Evolutionary conservation across 2,888 invertebrate genomes (phyloP).

Genomic region (Xestia c-nigrum): DNA sequence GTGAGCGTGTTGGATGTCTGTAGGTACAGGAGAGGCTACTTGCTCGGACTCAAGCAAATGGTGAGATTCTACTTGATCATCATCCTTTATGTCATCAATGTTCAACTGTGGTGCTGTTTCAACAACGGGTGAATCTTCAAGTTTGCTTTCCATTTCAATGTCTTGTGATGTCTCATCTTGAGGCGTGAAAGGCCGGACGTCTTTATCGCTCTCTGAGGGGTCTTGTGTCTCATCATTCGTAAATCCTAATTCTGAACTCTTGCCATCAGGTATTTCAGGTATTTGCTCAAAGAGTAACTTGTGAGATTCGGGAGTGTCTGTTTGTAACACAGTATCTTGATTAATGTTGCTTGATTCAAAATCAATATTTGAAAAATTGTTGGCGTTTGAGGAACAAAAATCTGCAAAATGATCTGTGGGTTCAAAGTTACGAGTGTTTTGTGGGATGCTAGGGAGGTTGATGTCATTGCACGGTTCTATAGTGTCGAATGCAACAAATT

Average conservation of each 20-base stretch:
- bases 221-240: conserved; percentile 82
- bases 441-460: conserved; percentile 71
- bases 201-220: conserved; percentile 83
- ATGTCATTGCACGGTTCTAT: conserved; percentile 85
- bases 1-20: conserved; percentile 55
- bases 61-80: conserved; percentile 54
- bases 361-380: conserved; percentile 79
- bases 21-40: conserved; percentile 58
- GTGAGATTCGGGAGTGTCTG: conserved; percentile 89
- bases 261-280: conserved; percentile 88
- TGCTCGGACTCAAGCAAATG: conserved; percentile 57
- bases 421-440: conserved; percentile 73
- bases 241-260: conserved; percentile 87
- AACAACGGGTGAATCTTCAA: conserved; percentile 76
- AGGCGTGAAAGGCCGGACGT: conserved; percentile 77
- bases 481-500: conserved; percentile 70
- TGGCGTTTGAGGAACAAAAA: conserved; percentile 75
- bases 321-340: conserved; percentile 80
- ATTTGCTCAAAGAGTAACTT: conserved; percentile 88
- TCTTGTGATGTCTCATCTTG: conserved; percentile 83
- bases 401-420: conserved; percentile 79
- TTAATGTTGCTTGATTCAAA: conserved; percentile 79
- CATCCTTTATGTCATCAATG: conserved; percentile 53
- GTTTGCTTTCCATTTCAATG: conserved; percentile 81
- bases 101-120: conserved; percentile 65